Evolutionary conservation across 2,797 vertebrate species (phyloP).

Genomic region (Halcyon badia): DNA sequence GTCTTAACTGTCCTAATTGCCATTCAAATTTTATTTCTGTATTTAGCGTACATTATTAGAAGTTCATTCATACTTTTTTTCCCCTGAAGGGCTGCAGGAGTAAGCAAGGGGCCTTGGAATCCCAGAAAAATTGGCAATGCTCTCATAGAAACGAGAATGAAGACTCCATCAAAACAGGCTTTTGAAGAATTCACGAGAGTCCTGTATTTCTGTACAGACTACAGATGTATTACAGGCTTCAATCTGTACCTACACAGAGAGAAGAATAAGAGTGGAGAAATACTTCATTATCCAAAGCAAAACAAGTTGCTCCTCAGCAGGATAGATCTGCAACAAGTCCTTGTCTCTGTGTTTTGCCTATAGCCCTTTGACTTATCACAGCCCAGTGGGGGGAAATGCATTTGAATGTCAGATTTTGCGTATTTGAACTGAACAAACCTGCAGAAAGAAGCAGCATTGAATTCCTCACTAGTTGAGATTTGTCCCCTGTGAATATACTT

Average conservation of each 20-base stretch:
- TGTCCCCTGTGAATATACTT: not conserved
- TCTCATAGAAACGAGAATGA: not conserved
- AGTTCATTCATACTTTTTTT: not conserved
- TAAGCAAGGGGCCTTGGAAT: not conserved
- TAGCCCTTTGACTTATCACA: not conserved
- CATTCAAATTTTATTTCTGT: not conserved
- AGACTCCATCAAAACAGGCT: not conserved
- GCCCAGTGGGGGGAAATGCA: not conserved
- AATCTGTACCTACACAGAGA: not conserved
- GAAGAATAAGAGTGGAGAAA: not conserved
- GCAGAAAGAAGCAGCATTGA: not conserved
- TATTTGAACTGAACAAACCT: not conserved
- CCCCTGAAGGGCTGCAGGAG: not conserved
- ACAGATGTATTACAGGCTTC: not conserved
- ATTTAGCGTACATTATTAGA: not conserved
- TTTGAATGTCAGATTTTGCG: not conserved
- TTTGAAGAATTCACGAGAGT: not conserved
- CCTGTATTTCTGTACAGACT: not conserved
- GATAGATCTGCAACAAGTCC: not conserved
- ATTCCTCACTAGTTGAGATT: not conserved
- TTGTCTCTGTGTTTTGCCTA: not conserved
- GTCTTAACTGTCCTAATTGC: not conserved
- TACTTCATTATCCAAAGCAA: not conserved
- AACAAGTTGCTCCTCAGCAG: too few species aligned
- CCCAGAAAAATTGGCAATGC: not conserved